Conservation (phyloP, 2,888 invertebrate species). For the Parnassius apollo region DNA sequence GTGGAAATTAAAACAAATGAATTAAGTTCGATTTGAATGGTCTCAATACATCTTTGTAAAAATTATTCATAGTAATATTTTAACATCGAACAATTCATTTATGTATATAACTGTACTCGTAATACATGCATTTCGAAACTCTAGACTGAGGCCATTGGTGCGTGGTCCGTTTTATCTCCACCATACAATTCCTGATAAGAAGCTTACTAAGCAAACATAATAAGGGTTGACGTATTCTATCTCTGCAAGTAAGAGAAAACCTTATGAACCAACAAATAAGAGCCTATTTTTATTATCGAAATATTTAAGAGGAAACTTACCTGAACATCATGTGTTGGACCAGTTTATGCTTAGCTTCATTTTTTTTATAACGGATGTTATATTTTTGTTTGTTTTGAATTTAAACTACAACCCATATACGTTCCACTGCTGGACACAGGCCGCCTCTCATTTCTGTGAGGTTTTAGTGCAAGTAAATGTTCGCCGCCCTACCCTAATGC, state of each 20-base stretch:
- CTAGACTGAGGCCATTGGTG: constrained; percentile 57
- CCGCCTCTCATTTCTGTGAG: too few species aligned
- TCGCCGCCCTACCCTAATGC: too few species aligned
- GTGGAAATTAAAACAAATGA: too few species aligned
- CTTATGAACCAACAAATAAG: constrained; percentile 48
- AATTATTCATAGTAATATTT: too few species aligned
- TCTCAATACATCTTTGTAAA: too few species aligned
- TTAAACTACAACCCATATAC: too few species aligned
- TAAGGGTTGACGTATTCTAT: constrained; percentile 58
- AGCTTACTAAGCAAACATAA: constrained; percentile 73
- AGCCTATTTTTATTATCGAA: constrained; percentile 51
- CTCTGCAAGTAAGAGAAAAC: constrained; percentile 50
- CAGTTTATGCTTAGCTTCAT: constrained; percentile 53
- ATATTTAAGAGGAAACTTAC: constrained; percentile 38
- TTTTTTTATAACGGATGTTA: constrained; percentile 24
- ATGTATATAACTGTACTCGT: constrained; percentile 56
- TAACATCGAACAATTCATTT: constrained; percentile 9
- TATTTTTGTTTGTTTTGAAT: too few species aligned
- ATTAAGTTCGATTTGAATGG: too few species aligned
- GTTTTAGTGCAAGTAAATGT: too few species aligned
- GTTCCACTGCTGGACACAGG: too few species aligned
- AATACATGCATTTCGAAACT: constrained; percentile 55
- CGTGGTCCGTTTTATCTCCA: constrained; percentile 71
- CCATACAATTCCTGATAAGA: constrained; percentile 76
- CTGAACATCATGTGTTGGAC: constrained; percentile 45